Evolutionary conservation across 92 coral and sea anemone species (phyloP), one percentile per base, ranked within the genome.

Genomic region (Zoanthus gigantus): DNA sequence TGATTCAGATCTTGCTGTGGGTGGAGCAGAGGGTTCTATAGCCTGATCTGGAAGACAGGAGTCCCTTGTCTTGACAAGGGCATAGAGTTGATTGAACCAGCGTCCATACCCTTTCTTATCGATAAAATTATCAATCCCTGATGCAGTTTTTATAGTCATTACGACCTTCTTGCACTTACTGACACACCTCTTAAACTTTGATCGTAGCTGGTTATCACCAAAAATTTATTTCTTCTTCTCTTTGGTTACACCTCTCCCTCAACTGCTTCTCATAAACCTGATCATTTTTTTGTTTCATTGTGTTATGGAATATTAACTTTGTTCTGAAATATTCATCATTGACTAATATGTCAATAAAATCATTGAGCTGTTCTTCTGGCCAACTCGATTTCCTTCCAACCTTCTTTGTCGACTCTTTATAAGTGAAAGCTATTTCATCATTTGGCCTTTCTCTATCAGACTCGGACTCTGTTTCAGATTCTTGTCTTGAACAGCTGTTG

Each of bases 301-400:
- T 75, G 58, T 75, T 75, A 29, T 23, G 37, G 79, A 75, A 75
- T 46, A 75, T 75, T 52, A 75, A 47, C 75, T 86, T 86, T 48
- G 60, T 37, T 57, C 77, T 86, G 31, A 31, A 86, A 34, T 61
- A 32, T 47, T 86, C 90, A 63, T 76, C 57, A 76, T 63, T 86
- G 45, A 86, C 85, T 76, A 86, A 44, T 23, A 86, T 86, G 85
- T 76, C 90, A 77, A 86, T 63, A 60, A 86, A 71, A 77, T 86
- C 90, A 65, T 86, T 37, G 31, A 80, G 78, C 48, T 78, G 83
- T 28, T 75, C 66, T 52, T 16, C 73, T 79, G 81, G 50, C 87
- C 91, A 80, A 11, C 46, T 71, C 66, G 82, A 79, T 81, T 57
- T 88, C 75, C 91, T 72, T 23, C 87, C 87, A 32, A 77, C 86